Conservation (phyloP, 2,888 invertebrate species). For the Trichogramma dendrolimi region DNA sequence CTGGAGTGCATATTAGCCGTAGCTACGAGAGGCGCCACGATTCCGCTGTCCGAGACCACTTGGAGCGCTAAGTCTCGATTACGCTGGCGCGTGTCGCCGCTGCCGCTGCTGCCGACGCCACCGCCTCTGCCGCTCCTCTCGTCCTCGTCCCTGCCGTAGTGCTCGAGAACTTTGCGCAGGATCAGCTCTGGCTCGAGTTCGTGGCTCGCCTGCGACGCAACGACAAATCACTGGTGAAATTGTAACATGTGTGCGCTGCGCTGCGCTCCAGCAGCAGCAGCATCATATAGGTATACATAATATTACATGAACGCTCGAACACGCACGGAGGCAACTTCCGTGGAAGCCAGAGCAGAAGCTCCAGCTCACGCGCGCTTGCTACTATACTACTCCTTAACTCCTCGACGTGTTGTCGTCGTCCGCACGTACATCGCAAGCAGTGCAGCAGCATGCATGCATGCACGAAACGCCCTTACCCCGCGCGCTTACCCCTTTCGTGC, state of each 20-base stretch:
- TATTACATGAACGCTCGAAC: too few relatives aligned
- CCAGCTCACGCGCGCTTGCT: neutral
- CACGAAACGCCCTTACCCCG: too few relatives aligned
- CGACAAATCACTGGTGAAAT: neutral
- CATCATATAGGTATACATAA: too few relatives aligned
- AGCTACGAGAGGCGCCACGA: constrained; percentile 75
- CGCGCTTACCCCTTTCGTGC: too few relatives aligned
- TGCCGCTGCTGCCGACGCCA: neutral
- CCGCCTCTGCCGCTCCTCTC: neutral
- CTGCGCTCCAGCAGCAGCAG: too few relatives aligned
- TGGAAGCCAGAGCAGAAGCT: neutral
- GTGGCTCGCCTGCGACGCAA: constrained; percentile 43
- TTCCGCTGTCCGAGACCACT: constrained; percentile 83
- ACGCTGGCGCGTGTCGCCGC: constrained; percentile 52
- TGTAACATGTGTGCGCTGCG: too few relatives aligned
- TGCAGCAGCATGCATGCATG: neutral
- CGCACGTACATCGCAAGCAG: constrained; percentile 3
- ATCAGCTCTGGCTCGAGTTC: constrained; percentile 45
- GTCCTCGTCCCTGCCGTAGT: constrained; percentile 32
- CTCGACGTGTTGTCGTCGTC: constrained; percentile 12
- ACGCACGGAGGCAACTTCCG: neutral
- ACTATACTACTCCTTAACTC: too few relatives aligned
- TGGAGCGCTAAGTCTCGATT: constrained; percentile 79
- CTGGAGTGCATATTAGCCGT: constrained; percentile 73
- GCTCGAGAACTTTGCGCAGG: constrained; percentile 44